Percentiles rank a stretch among this genome's conserved stretches.
phyloP scores from a whole-genome alignment of 2,797 vertebrate species.

The Pipistrellus kuhlii region DNA sequence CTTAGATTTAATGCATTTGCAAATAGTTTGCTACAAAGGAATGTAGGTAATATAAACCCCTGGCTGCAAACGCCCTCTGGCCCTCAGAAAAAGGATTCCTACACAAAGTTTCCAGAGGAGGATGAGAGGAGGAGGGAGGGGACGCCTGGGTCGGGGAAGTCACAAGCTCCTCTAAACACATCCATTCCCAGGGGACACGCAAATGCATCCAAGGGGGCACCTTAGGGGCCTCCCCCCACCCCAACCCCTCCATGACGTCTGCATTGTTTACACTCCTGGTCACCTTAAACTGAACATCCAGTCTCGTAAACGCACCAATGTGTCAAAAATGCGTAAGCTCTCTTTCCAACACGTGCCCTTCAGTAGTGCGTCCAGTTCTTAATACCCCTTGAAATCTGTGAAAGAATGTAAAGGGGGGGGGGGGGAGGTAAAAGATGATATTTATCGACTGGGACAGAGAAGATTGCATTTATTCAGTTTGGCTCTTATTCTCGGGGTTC shows the following conservation, averaged over 20 bases:
- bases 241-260: background rate
- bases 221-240: background rate
- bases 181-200: background rate
- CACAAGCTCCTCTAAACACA: background rate
- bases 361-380: background rate
- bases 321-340: background rate
- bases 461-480: background rate
- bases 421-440: background rate
- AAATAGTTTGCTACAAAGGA: background rate
- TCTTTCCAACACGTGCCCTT: background rate
- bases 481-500: background rate
- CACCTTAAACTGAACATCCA: background rate
- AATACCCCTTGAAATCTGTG: background rate
- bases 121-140: background rate
- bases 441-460: background rate
- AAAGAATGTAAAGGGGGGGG: background rate
- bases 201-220: background rate
- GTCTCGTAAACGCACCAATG: background rate
- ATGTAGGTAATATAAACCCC: background rate
- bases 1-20: background rate
- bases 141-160: fast-evolving
- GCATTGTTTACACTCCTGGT: background rate
- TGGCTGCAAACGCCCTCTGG: background rate
- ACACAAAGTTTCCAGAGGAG: background rate
- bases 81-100: background rate